These are phyloP conservation scores for Drosophila dives DNA, from an alignment of 2,888 invertebrate species.

Conservation along the genomic window DNA sequence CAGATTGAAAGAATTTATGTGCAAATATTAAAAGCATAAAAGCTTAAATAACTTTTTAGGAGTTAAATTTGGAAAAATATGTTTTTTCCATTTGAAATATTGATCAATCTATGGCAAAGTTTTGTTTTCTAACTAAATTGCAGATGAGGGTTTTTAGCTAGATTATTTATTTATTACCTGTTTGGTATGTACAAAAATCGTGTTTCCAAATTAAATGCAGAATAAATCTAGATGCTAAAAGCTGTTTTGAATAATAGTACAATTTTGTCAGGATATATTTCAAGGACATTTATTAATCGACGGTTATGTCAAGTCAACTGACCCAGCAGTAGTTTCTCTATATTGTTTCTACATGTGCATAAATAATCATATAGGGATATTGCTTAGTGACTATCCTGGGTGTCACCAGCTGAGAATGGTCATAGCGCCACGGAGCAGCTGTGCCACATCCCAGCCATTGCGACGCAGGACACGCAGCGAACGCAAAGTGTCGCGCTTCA, in stretches of 20 bases:
- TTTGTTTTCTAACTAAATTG: neutral
- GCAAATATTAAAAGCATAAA: neutral
- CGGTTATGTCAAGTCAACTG: neutral
- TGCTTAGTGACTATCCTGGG: neutral
- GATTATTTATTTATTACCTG: neutral
- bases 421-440: slow-evolving; percentile 41
- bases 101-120: neutral
- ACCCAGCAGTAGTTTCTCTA: slow-evolving; percentile 20
- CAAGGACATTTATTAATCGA: neutral
- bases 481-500: slow-evolving; percentile 48
- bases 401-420: slow-evolving; percentile 61
- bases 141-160: neutral
- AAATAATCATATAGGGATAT: slow-evolving; percentile 7
- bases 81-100: neutral
- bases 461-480: slow-evolving; percentile 55
- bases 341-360: slow-evolving; percentile 39
- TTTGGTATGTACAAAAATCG: neutral
- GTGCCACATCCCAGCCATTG: slow-evolving; percentile 65
- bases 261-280: neutral
- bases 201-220: too few relatives aligned
- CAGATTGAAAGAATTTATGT: neutral
- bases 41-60: neutral
- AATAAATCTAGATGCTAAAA: too few relatives aligned
- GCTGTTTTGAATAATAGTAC: neutral
- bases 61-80: too few relatives aligned